Evolutionary conservation across 2,113 vertebrate genomes (phyloP).

Genomic region (Pelecanus crispus): DNA sequence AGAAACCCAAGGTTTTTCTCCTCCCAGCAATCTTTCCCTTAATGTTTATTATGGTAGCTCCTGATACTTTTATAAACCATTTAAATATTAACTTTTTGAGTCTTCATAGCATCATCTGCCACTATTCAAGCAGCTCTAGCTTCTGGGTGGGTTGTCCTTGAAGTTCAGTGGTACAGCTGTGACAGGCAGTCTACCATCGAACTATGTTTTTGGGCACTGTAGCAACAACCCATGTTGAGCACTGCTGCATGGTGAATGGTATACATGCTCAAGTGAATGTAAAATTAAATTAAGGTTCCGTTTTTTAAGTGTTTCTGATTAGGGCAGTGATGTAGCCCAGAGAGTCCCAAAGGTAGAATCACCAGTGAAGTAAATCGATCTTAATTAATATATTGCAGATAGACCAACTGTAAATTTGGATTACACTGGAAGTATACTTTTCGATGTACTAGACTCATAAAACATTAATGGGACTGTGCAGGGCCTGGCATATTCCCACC

Average conservation of each 20-base stretch:
- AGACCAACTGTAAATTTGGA: background rate
- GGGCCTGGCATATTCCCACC: background rate
- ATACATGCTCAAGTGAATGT: fast-evolving
- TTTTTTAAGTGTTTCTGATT: background rate
- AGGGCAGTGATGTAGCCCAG: background rate
- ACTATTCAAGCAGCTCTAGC: background rate
- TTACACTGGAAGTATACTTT: background rate
- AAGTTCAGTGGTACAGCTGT: background rate
- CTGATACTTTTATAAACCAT: background rate
- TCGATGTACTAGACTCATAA: background rate
- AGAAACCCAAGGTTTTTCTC: background rate
- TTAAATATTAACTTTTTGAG: background rate
- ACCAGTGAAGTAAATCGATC: background rate
- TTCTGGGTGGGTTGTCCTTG: background rate
- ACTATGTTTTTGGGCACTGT: background rate
- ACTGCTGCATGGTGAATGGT: no score
- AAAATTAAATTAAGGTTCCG: background rate
- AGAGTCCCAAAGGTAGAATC: background rate
- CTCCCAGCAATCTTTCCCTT: background rate
- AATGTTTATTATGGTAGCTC: background rate
- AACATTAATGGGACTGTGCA: background rate
- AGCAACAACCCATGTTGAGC: background rate
- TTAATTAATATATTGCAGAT: background rate
- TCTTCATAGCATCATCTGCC: background rate
- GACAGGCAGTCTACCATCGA: fast-evolving